These are phyloP conservation scores for Thymelicus lineola DNA, from an alignment of 2,888 invertebrate species.

Conservation along the genomic window DNA sequence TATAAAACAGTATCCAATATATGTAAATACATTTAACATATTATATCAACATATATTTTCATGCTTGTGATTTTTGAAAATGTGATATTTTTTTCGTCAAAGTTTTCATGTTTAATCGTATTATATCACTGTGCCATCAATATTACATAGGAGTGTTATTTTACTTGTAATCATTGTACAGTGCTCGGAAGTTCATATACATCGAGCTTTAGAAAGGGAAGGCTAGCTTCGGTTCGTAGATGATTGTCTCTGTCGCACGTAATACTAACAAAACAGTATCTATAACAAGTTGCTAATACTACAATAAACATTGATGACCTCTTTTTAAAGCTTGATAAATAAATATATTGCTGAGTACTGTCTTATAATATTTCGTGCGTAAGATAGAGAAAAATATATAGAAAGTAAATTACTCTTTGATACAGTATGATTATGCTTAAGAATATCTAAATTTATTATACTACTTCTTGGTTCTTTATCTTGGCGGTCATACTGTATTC, in stretches of 20 bases:
- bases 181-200: neutral
- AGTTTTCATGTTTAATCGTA: constrained; percentile 32
- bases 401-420: neutral
- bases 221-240: neutral
- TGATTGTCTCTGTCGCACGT: neutral
- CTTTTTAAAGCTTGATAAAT: neutral
- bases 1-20: constrained; percentile 45
- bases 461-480: neutral
- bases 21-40: constrained; percentile 52
- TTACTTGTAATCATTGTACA: neutral
- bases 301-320: neutral
- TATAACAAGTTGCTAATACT: neutral
- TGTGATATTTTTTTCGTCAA: constrained; percentile 43
- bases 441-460: neutral
- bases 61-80: constrained; percentile 42
- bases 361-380: neutral
- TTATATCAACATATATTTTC: constrained; percentile 41
- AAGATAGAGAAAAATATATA: constrained; percentile 13
- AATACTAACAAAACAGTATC: neutral
- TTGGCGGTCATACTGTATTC: constrained; percentile 29
- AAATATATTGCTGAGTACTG: neutral
- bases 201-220: neutral
- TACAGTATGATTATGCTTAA: constrained; percentile 8
- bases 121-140: constrained; percentile 50
- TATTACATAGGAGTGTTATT: constrained; percentile 20